Base-by-base conservation (phyloP, 2,113 vertebrate genomes). In the Rousettus leschenaultii region DNA sequence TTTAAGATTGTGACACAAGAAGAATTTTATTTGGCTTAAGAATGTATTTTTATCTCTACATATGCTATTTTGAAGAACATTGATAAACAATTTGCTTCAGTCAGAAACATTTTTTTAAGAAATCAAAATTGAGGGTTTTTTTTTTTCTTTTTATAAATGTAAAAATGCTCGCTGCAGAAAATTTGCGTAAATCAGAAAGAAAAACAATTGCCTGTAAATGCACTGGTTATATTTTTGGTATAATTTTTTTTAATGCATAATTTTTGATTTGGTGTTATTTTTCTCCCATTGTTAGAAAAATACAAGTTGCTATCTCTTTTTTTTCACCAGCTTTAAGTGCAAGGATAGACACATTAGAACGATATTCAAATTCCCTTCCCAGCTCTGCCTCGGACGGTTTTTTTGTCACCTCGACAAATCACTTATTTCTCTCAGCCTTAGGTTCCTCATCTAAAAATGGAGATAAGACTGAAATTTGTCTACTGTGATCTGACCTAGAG, bases 1-100 rank as follows among this genome's bases (percentile, higher is more conserved):
- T 59, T 96, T 77, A 16, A 68, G 10, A 21, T 1, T 57, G 88
- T 30, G 74, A 88, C 45, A 28, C 8, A 92, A 28, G 0, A n/a
- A 74, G 53, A 70, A 83, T 82, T 79, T 51, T 70, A 26, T 26
- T 97, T 66, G 33, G 30, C 30, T 38, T 94, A 33, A n/a, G 1
- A 65, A 53, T 77, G 21, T 77, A 83, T 92, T 95, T 86, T 91
- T 95, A 82, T 89, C 79, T 71, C 38, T 84, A 22, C 19, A 65
- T 43, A 51, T 53, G 35, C 51, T 94, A 77, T 93, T 91, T 91
- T 86, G 57, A 97, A 65, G 79, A 95, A 86, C 38, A 74, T 15
- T 70, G 45, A 82, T 51, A 86, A 77, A 91, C 6, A 77, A 35
- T 71, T 85, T 87, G 24, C 38, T 80, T 94, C 16, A 75, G 59